Percentiles rank a stretch among this genome's conserved stretches.
Evolutionary conservation across 2,797 vertebrate species (phyloP).

Genomic region (Rousettus madagascariensis): DNA sequence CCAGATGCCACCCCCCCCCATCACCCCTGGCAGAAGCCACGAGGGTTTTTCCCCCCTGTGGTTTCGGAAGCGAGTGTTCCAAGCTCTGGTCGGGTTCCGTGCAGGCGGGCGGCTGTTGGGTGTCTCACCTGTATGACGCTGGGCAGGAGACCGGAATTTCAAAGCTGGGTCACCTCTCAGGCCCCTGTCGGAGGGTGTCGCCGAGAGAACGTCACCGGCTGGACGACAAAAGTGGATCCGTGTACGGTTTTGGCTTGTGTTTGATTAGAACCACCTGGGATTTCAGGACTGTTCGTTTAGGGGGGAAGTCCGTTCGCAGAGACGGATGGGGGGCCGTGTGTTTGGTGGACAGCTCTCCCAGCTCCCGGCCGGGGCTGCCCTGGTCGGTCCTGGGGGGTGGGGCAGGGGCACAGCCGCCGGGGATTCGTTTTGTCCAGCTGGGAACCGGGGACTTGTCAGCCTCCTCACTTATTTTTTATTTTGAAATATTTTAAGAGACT

Average conservation of each 20-base stretch:
- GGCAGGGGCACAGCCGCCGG: not conserved
- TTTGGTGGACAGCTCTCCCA: not conserved
- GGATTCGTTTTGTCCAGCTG: not conserved
- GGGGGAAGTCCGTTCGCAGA: not conserved
- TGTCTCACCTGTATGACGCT: not conserved
- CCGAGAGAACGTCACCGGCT: not conserved
- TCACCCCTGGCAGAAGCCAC: not conserved
- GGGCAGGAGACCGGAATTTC: not conserved
- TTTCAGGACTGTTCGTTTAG: not conserved
- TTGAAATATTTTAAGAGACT: not conserved
- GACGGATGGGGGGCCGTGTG: not conserved
- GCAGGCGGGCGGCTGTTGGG: fast-evolving
- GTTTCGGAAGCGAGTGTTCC: not conserved
- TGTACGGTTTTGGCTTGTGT: not conserved
- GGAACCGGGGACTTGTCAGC: not conserved
- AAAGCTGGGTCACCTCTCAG: not conserved
- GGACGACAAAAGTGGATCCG: fast-evolving
- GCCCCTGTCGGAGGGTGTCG: not conserved
- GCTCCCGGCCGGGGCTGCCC: not conserved
- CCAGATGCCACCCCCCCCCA: too few relatives aligned
- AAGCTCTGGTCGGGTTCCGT: fast-evolving
- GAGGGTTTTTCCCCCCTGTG: too few relatives aligned
- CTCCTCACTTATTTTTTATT: not conserved
- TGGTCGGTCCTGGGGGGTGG: not conserved
- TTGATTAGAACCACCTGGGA: not conserved